Evolutionary conservation across 2,888 invertebrate genomes (phyloP).

Genomic region (Entomobrya multifasciata): DNA sequence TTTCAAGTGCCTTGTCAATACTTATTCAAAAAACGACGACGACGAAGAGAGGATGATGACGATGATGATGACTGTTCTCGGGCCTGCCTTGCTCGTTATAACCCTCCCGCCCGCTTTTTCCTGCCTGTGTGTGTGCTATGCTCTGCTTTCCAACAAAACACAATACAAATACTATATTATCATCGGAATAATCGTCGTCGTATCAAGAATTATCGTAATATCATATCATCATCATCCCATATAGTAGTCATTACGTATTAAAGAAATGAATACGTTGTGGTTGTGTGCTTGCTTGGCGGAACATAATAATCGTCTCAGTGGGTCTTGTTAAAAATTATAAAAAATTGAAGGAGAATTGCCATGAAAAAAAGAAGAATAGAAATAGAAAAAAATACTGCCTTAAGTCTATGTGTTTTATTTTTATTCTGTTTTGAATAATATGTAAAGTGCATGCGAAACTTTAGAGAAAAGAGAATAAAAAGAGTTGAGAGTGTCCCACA

Average conservation of each 20-base stretch:
- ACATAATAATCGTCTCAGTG: conserved; percentile 41
- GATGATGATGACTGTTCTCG: conserved; percentile 23
- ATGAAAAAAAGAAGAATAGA: not conserved
- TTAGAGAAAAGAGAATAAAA: not conserved
- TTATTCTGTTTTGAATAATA: not conserved
- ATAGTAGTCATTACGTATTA: conserved; percentile 56
- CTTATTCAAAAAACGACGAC: not conserved
- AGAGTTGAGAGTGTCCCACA: conserved; percentile 55
- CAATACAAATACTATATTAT: conserved; percentile 33
- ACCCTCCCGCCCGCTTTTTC: conserved; percentile 55
- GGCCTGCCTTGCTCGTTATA: conserved; percentile 32
- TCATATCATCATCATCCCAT: conserved; percentile 58
- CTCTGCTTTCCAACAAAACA: not conserved
- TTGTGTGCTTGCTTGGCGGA: conserved; percentile 27
- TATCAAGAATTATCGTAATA: conserved; percentile 53
- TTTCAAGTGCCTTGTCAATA: conserved; percentile 39
- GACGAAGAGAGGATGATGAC: not conserved
- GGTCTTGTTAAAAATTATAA: conserved; percentile 54
- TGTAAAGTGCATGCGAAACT: conserved; percentile 40
- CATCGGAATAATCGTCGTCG: conserved; percentile 61
- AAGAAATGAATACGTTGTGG: conserved; percentile 52
- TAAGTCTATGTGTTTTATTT: not conserved
- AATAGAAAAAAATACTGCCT: not conserved
- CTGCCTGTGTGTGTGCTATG: conserved; percentile 6
- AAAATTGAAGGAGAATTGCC: not conserved